Evolutionary conservation across 1,140 invertebrate genomes (phyloP).

Genomic region (Diachasmimorpha longicaudata): DNA sequence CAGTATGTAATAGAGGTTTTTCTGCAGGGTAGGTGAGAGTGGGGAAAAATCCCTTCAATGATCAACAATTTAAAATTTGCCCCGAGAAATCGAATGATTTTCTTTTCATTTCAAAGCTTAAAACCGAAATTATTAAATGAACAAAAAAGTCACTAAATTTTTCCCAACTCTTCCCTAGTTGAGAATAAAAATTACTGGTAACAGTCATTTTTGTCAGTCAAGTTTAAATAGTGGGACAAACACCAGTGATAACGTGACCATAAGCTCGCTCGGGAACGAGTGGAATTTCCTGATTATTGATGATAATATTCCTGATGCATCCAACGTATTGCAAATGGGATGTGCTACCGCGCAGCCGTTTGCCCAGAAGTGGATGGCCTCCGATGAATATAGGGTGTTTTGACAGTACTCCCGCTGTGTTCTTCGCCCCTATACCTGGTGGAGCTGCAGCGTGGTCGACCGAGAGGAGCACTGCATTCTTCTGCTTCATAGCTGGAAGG

Average conservation of each 20-base stretch:
- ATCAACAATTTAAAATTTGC: no score
- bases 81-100: no score
- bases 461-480: conserved; percentile 80
- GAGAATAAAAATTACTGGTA: no score
- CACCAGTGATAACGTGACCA: conserved; percentile 73
- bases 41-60: no score
- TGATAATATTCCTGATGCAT: conserved; percentile 78
- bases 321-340: conserved; percentile 78
- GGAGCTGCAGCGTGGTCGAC: conserved; percentile 78
- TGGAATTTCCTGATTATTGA: conserved; percentile 67
- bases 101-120: no score
- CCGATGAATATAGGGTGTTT: conserved; percentile 88
- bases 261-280: conserved; percentile 68
- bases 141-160: no score
- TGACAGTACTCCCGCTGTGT: conserved; percentile 75
- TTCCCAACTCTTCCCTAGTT: no score
- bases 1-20: no score
- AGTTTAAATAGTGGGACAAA: conserved; percentile 74
- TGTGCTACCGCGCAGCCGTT: conserved; percentile 65
- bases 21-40: no score
- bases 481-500: conserved; percentile 77
- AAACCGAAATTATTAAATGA: no score
- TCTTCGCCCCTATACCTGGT: conserved; percentile 71
- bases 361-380: conserved; percentile 73
- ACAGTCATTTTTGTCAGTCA: neutral